Evolutionary conservation across 2,888 invertebrate species (phyloP).

Genomic region (Cosmopolites sordidus): DNA sequence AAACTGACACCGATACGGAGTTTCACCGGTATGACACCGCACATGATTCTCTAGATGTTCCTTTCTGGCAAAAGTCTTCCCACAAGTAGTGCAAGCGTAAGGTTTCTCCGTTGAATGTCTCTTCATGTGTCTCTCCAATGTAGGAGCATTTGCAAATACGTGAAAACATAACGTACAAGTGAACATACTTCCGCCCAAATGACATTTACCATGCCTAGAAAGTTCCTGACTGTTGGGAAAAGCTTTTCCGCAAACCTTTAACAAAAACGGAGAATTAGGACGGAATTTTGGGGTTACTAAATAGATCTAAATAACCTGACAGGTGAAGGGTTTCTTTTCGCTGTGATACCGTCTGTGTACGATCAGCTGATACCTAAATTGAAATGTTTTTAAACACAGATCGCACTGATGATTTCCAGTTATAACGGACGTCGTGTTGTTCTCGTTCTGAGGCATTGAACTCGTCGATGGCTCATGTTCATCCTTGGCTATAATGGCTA

Average conservation of each 20-base stretch:
- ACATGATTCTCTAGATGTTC: slow-evolving; percentile 59
- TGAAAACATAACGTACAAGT: slow-evolving; percentile 70
- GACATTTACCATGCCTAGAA: slow-evolving; percentile 78
- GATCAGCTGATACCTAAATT: slow-evolving; percentile 81
- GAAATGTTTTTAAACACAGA: slow-evolving; percentile 82
- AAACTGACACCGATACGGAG: slow-evolving; percentile 70
- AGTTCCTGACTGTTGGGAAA: slow-evolving; percentile 76
- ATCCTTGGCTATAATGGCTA: slow-evolving; percentile 47
- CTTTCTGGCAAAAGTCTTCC: slow-evolving; percentile 81
- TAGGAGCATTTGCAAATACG: slow-evolving; percentile 68
- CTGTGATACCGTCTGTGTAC: slow-evolving; percentile 82
- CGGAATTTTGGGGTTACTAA: not conserved
- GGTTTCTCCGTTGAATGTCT: slow-evolving; percentile 79
- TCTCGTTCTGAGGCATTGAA: slow-evolving; percentile 48
- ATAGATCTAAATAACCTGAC: no score
- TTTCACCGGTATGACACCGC: slow-evolving; percentile 77
- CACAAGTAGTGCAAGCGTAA: slow-evolving; percentile 79
- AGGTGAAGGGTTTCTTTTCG: slow-evolving; percentile 78
- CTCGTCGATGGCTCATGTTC: slow-evolving; percentile 54
- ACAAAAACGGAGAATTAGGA: no score
- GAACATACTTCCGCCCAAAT: slow-evolving; percentile 73
- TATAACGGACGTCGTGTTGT: slow-evolving; percentile 51
- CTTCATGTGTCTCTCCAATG: slow-evolving; percentile 73
- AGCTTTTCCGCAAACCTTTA: slow-evolving; percentile 71
- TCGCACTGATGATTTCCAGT: slow-evolving; percentile 71